Evolutionary conservation across 1,140 invertebrate genomes (phyloP), one percentile per base, ranked within the genome.

Genomic region (Macrotrachela quadricornifera): DNA sequence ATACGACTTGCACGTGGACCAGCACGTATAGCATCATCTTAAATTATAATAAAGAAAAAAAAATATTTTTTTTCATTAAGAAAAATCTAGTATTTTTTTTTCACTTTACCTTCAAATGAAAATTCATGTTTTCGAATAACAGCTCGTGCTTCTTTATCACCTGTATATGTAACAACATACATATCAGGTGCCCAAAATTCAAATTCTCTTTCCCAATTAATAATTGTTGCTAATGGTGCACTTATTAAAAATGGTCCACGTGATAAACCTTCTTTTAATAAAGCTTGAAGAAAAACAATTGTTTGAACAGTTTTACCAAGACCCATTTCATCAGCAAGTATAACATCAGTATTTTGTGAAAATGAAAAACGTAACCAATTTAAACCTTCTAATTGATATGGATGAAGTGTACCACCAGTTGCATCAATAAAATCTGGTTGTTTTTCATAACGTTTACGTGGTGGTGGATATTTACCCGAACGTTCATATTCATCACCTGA

Each of bases 121-220:
- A 99, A 73, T 71, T 99, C 94, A 64, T 99, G 90, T 70, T 99
- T 69, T 64, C 73, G 64, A 49, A 76, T 75, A 0, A 88, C 85
- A 38, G 67, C 66, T 61, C 94, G 75, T 50, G 84, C 87, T 65
- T 99, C 94, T 71, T 96, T 96, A 68, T 97, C 91, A 59, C 84
- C 92, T 11, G 94, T 84, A 69, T 99, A 99, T 0, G 94, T 99
- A 18, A 99, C 92, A 56, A 88, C 87, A 64, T 99, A 99, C 61
- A 99, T 86, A 66, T 99, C 92, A 2, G 94, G 94, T n/a, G 91
- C 90, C 94, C 94, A 99, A 16, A 87, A 79, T 70, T 99, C 92
- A 68, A 97, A 97, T 71, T 99, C 94, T 72, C 94, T 76, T 68
- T 99, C 94, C 94, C 94, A 99, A 73, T 99, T 99, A 56, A 99